Conservation (phyloP, 2,113 vertebrate genomes). For the Tachycineta bicolor region DNA sequence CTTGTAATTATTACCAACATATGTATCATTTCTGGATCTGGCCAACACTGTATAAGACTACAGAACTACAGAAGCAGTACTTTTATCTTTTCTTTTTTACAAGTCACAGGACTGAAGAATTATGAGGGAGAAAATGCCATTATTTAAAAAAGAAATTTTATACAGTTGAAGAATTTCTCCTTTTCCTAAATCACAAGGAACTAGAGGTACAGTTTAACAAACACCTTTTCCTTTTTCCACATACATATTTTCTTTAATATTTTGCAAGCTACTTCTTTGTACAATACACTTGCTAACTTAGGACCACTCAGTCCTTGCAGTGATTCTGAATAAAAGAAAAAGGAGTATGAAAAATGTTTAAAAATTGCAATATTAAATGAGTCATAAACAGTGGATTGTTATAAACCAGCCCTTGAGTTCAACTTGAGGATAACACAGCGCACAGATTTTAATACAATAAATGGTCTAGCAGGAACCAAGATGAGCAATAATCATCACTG, state of each 20-base stretch:
- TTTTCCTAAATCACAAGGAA: not conserved
- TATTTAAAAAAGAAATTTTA: not conserved
- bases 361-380: not conserved
- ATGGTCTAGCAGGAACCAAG: not conserved
- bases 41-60: not conserved
- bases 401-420: not conserved
- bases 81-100: not conserved
- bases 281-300: not conserved
- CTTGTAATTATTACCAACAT: not conserved
- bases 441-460: not conserved
- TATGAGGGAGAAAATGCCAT: not conserved
- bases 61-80: not conserved
- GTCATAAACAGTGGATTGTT: not conserved
- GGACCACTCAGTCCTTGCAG: not conserved
- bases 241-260: not conserved
- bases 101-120: not conserved
- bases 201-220: not conserved
- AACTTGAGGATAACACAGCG: not conserved
- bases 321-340: not conserved
- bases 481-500: not conserved
- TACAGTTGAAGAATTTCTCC: not conserved
- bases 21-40: not conserved
- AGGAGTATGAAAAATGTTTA: not conserved
- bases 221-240: not conserved
- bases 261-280: not conserved